Evolutionary conservation across 1,140 invertebrate species (phyloP).

Genomic region (Agraylea sexmaculata): DNA sequence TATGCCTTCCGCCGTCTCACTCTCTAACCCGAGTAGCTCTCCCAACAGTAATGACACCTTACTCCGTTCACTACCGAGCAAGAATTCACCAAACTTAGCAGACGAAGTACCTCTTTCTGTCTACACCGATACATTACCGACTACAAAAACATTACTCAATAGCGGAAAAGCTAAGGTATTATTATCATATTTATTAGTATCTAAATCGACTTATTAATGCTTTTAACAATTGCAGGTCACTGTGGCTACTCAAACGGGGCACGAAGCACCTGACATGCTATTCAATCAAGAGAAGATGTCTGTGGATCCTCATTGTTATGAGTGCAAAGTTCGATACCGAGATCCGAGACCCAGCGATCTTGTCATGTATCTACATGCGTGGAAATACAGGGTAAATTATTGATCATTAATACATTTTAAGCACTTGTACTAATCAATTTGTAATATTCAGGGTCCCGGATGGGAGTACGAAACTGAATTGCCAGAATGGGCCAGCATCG

Average conservation of each 20-base stretch:
- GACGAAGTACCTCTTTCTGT: constrained; percentile 1
- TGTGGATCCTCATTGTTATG: constrained; percentile 78
- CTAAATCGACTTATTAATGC: not conserved
- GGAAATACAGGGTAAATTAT: constrained; percentile 72
- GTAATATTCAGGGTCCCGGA: constrained; percentile 56
- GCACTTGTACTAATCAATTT: not conserved
- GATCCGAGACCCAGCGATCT: constrained; percentile 84
- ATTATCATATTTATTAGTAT: not conserved
- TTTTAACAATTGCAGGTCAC: constrained; percentile 42
- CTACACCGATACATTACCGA: too few species aligned
- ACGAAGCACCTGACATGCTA: constrained; percentile 52
- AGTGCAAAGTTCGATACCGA: constrained; percentile 81
- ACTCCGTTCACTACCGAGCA: not conserved
- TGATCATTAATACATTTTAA: too few species aligned
- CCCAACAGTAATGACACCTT: not conserved
- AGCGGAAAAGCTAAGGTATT: not conserved
- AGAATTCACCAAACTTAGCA: not conserved
- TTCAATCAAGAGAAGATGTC: constrained; percentile 67
- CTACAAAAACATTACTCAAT: not conserved
- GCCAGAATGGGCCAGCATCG: constrained; percentile 74
- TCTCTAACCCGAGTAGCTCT: not conserved
- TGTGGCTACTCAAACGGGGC: constrained; percentile 71
- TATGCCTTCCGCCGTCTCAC: constrained; percentile 4
- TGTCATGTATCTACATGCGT: constrained; percentile 91
- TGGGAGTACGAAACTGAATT: constrained; percentile 84